Percentiles rank a stretch among this genome's conserved stretches.
Conservation (phyloP, 2,888 invertebrate species). For the Thalpophila matura region DNA sequence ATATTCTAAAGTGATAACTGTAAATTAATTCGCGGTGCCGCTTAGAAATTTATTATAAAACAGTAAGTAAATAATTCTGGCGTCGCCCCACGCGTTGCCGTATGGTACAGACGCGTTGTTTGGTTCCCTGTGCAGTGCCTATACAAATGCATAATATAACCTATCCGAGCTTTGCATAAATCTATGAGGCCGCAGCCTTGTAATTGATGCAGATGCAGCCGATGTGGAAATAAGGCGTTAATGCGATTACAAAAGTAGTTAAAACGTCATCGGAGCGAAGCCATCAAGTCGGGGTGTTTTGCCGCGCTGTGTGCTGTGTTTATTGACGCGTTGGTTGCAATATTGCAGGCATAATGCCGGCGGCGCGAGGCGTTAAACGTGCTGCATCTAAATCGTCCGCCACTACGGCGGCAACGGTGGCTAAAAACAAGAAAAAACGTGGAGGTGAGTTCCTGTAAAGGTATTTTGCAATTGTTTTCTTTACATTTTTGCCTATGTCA, state of each 20-base stretch:
- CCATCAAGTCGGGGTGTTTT: constrained; percentile 75
- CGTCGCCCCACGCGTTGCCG: constrained; percentile 63
- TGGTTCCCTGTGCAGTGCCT: constrained; percentile 84
- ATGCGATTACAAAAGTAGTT: constrained; percentile 83
- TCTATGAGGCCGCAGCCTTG: constrained; percentile 85
- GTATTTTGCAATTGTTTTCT: constrained; percentile 85
- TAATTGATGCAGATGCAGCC: constrained; percentile 82
- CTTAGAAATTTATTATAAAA: constrained; percentile 73
- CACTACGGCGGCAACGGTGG: constrained; percentile 77
- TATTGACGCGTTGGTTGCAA: constrained; percentile 87
- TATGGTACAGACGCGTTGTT: constrained; percentile 83
- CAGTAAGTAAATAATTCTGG: constrained; percentile 81
- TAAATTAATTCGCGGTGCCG: constrained; percentile 71
- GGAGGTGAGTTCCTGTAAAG: constrained; percentile 79
- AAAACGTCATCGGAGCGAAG: constrained; percentile 83
- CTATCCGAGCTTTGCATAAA: constrained; percentile 86
- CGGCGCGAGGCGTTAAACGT: constrained; percentile 88
- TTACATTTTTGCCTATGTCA: constrained; percentile 86
- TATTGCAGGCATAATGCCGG: constrained; percentile 90
- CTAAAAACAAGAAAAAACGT: constrained; percentile 89
- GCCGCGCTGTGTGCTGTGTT: constrained; percentile 83
- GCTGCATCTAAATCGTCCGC: constrained; percentile 85
- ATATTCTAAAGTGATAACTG: constrained; percentile 77
- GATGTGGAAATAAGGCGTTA: constrained; percentile 78
- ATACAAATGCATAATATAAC: constrained; percentile 90